Evolutionary conservation across 2,888 invertebrate species (phyloP).

Genomic region (Pandemis heparana): DNA sequence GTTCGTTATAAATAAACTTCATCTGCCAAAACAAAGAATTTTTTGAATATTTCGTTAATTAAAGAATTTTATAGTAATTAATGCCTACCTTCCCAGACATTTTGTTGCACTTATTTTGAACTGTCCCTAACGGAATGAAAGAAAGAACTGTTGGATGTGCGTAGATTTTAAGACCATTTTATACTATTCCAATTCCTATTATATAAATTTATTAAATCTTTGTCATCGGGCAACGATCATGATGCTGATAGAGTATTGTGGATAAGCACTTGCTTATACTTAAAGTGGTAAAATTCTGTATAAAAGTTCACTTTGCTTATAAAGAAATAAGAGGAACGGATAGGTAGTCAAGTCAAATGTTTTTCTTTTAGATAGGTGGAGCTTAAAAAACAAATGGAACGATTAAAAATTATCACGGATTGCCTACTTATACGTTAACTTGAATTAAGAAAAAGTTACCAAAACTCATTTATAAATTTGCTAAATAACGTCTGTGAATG

Average conservation of each 20-base stretch:
- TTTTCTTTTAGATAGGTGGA: too few relatives aligned
- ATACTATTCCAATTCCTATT: constrained; percentile 79
- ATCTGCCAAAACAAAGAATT: constrained; percentile 8
- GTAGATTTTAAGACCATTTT: constrained; percentile 72
- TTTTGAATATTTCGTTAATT: not conserved
- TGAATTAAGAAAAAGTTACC: too few relatives aligned
- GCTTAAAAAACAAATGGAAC: not conserved
- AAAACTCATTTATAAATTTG: too few relatives aligned
- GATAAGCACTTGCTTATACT: constrained; percentile 50
- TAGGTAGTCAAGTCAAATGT: too few relatives aligned
- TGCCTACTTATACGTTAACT: too few relatives aligned
- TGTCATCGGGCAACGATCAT: constrained; percentile 56
- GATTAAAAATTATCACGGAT: too few relatives aligned
- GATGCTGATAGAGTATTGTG: constrained; percentile 55
- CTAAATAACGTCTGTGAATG: too few relatives aligned
- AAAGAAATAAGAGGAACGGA: too few relatives aligned
- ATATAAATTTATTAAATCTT: constrained; percentile 74
- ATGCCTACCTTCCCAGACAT: constrained; percentile 70
- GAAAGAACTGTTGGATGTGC: constrained; percentile 74
- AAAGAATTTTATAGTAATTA: too few relatives aligned
- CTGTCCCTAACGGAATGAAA: constrained; percentile 70
- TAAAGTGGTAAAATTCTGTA: too few relatives aligned
- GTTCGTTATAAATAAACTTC: not conserved
- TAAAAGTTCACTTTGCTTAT: too few relatives aligned
- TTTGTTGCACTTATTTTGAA: constrained; percentile 65